These are phyloP conservation scores for Dasyurus viverrinus DNA, from an alignment of 2,113 vertebrate genomes.

Conservation along the genomic window DNA sequence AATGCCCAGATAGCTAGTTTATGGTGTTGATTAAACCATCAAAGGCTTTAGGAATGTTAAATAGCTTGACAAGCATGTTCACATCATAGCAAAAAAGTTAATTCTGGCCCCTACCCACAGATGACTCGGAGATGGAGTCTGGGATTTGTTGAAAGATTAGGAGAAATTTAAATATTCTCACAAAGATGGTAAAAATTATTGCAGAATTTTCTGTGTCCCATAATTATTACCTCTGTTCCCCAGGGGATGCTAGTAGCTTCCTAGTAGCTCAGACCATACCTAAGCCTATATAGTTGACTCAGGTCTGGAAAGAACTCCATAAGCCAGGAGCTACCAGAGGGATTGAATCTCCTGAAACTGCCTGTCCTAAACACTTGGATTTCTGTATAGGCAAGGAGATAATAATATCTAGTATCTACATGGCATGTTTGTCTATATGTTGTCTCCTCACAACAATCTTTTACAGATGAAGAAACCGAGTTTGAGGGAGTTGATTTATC, in stretches of 20 bases:
- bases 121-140: neutral
- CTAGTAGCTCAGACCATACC: neutral
- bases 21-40: neutral
- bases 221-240: neutral
- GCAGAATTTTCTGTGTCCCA: neutral
- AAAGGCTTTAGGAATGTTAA: neutral
- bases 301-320: neutral
- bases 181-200: neutral
- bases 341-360: neutral
- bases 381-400: neutral
- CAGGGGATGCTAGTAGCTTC: neutral
- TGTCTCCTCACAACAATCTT: neutral
- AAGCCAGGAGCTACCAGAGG: neutral
- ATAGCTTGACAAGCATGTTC: neutral
- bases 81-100: neutral
- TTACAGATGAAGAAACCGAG: neutral
- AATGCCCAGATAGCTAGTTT: neutral
- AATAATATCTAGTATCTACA: neutral
- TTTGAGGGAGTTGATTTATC: neutral
- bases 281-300: neutral
- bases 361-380: neutral
- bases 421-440: neutral
- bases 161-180: neutral
- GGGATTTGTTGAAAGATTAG: neutral
- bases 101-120: neutral